These are phyloP conservation scores for Stenchaetothrips biformis DNA, from an alignment of 2,888 invertebrate genomes.

Conservation along the genomic window DNA sequence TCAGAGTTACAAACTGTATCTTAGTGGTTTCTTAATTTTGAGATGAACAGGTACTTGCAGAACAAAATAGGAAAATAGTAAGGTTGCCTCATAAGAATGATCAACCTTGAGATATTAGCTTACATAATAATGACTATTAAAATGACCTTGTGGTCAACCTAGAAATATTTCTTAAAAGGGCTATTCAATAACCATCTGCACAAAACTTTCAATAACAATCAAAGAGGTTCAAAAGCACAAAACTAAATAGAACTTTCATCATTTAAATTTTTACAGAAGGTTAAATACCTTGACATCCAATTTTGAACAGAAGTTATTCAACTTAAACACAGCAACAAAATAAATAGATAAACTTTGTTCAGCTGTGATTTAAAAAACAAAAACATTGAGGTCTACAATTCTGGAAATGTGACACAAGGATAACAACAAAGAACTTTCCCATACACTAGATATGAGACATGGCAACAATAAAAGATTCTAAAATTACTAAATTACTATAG, in stretches of 20 bases:
- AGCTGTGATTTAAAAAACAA: background rate
- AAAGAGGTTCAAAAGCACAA: background rate
- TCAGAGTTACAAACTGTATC: background rate
- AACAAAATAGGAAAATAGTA: background rate
- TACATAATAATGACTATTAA: slow-evolving; percentile 16
- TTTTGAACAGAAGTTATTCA: background rate
- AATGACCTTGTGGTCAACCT: background rate
- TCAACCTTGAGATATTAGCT: background rate
- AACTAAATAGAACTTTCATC: background rate
- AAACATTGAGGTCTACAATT: background rate
- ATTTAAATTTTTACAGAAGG: background rate
- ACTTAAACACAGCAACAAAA: background rate
- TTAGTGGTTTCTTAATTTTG: slow-evolving; percentile 3
- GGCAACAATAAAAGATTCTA: background rate
- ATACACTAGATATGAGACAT: background rate
- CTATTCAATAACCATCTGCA: background rate
- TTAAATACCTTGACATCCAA: background rate
- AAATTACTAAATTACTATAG: slow-evolving; percentile 2
- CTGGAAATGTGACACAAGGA: background rate
- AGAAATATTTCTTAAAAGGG: slow-evolving; percentile 4
- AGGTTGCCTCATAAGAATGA: background rate
- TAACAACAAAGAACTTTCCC: background rate
- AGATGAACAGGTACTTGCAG: background rate
- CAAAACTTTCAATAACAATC: background rate
- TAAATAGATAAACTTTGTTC: too few species aligned